A percentile compares a stretch with the other conserved stretches of the same genome.
These are phyloP conservation scores for Caenorhabditis sulstoni DNA, from an alignment of 2,888 invertebrate species.

Conservation along the genomic window DNA sequence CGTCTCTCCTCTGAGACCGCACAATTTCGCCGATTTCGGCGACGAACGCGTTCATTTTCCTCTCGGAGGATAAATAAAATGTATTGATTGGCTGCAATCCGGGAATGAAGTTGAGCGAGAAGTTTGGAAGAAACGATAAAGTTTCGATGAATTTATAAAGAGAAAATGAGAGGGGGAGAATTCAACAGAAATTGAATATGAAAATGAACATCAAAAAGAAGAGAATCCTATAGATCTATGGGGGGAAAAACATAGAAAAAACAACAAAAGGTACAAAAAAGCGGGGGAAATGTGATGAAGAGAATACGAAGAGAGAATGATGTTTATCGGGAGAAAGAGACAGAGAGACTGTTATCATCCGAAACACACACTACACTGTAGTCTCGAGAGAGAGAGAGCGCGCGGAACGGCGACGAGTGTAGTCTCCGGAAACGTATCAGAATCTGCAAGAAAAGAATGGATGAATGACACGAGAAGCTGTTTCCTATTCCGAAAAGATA, in stretches of 20 bases:
- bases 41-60: constrained; percentile 66
- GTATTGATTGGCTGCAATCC: constrained; percentile 23
- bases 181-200: neutral
- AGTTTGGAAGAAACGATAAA: constrained; percentile 16
- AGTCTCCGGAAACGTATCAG: neutral
- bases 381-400: neutral
- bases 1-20: constrained; percentile 73
- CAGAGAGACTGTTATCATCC: constrained; percentile 18
- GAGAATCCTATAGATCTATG: neutral
- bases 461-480: no score
- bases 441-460: no score
- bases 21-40: constrained; percentile 78
- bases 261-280: constrained; percentile 1
- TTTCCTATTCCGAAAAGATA: no score
- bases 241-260: neutral
- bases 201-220: neutral
- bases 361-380: constrained; percentile 10
- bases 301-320: constrained; percentile 5
- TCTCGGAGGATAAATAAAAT: neutral
- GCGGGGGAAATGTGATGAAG: no score
- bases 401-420: neutral
- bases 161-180: neutral
- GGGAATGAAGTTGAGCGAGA: neutral
- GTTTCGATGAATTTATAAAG: constrained; percentile 1
- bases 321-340: neutral